These are phyloP conservation scores for Sinonovacula constricta DNA, from an alignment of 1,140 invertebrate species.

Conservation along the genomic window DNA sequence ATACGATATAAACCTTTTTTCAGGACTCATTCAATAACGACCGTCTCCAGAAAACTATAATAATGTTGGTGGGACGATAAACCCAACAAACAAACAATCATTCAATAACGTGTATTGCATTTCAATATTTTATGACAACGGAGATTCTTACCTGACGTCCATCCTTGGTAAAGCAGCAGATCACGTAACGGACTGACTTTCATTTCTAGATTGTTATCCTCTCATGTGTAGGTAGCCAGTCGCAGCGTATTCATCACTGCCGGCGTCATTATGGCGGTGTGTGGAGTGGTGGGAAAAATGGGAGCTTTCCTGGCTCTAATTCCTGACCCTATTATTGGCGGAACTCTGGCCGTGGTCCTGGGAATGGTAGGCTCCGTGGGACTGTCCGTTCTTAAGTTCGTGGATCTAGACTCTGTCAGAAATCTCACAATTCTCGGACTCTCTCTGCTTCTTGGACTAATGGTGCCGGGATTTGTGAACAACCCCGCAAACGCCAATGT, in stretches of 20 bases:
- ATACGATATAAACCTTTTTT: too few relatives aligned
- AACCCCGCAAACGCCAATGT: constrained; percentile 80
- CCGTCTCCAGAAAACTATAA: too few relatives aligned
- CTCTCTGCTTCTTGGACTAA: constrained; percentile 90
- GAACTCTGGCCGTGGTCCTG: constrained; percentile 91
- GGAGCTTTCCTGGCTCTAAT: constrained; percentile 92
- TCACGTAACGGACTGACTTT: background rate
- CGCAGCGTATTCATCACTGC: constrained; percentile 83
- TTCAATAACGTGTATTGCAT: too few relatives aligned
- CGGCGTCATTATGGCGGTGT: constrained; percentile 85
- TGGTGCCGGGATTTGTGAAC: constrained; percentile 85
- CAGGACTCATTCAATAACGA: too few relatives aligned
- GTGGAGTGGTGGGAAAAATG: constrained; percentile 84
- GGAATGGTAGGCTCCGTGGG: constrained; percentile 79
- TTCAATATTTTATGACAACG: background rate
- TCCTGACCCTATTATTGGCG: constrained; percentile 78
- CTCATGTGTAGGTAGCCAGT: constrained; percentile 61
- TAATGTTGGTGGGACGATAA: too few relatives aligned
- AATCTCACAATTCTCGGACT: constrained; percentile 93
- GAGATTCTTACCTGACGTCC: background rate
- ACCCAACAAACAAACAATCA: too few relatives aligned
- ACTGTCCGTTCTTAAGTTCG: constrained; percentile 89
- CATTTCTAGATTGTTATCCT: background rate
- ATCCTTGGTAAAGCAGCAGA: background rate
- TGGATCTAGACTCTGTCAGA: constrained; percentile 88